Evolutionary conservation across 1,140 invertebrate genomes (phyloP), one percentile per base, ranked within the genome.

Genomic region (Araneus ventricosus): DNA sequence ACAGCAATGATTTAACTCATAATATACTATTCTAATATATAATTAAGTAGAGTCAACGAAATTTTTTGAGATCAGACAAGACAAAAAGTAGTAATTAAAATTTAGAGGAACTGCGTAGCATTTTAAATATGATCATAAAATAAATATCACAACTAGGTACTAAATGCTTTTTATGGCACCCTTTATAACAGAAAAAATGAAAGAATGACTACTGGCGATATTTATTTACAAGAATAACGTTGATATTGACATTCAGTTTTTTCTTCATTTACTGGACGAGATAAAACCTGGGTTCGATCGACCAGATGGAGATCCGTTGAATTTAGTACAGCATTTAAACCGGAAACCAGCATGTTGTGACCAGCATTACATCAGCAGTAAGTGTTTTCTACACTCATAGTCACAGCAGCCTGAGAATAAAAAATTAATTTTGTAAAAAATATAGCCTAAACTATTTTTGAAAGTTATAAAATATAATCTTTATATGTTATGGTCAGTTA

Each of bases 311-410:
- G 89, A 85, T 27, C 88, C 93, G 93, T 93, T 45, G 90, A 93
- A 61, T 94, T 94, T 6, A 94, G 27, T 24, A 94, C 94, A 59
- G 93, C 94, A 63, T 94, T 94, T 8, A 94, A 61, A 20, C 93
- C 84, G 57, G 93, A 94, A 1, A 94, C 93, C 52, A 94, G 41
- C n/a, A 94, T 61, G 52, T 84, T 94, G 52, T 94, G 94, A 30
- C 94, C 93, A 27, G 75, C 87, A 37, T 80, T 92, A 52, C 80
- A 92, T 94, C 93, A 24, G 80, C 10, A 45, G 93, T 80, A 0
- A 94, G 90, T 27, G 94, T 92, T 57, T 88, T 91, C 88, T 30
- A 93, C 93, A 45, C 67, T 86, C 87, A 94, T 85, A 7, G 93
- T 89, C 4, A 94, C 87, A 39, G 93, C 87, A 45, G 94, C 94